Conservation (phyloP, 2,888 invertebrate species). For the Eristalis arbustorum region DNA sequence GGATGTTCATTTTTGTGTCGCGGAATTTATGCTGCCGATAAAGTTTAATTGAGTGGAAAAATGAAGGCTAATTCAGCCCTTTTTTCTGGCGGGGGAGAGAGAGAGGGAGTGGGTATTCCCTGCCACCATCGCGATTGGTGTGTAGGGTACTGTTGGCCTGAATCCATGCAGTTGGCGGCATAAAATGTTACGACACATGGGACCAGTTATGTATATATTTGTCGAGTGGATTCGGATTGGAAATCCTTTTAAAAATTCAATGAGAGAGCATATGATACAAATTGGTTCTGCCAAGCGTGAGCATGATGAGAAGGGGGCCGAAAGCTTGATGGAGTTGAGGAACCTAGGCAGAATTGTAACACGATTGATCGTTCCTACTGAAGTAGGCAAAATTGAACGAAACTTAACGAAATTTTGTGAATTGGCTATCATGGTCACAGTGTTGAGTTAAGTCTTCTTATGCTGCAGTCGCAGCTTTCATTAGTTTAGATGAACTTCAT, state of each 20-base stretch:
- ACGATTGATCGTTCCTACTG: too few species aligned
- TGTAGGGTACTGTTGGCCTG: background rate
- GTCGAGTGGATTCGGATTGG: background rate
- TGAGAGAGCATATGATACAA: background rate
- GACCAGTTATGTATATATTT: background rate
- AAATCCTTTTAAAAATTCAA: background rate
- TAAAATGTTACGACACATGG: background rate
- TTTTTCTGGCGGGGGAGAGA: background rate
- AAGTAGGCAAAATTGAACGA: too few species aligned
- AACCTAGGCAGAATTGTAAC: too few species aligned
- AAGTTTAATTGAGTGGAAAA: constrained; percentile 80
- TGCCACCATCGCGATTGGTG: background rate
- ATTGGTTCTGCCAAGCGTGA: background rate
- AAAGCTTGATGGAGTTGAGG: too few species aligned
- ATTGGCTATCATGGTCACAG: too few species aligned
- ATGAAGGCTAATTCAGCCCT: constrained; percentile 62
- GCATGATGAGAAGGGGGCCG: too few species aligned
- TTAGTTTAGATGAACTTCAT: too few species aligned
- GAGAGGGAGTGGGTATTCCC: background rate
- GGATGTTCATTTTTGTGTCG: constrained; percentile 66
- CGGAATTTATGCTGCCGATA: constrained; percentile 77
- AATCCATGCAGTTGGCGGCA: background rate
- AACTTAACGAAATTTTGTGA: too few species aligned
- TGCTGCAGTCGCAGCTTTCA: too few species aligned
- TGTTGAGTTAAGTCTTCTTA: too few species aligned